phyloP scores from a whole-genome alignment of 2,888 invertebrate genomes.

The Ormyrus nitidulus region DNA sequence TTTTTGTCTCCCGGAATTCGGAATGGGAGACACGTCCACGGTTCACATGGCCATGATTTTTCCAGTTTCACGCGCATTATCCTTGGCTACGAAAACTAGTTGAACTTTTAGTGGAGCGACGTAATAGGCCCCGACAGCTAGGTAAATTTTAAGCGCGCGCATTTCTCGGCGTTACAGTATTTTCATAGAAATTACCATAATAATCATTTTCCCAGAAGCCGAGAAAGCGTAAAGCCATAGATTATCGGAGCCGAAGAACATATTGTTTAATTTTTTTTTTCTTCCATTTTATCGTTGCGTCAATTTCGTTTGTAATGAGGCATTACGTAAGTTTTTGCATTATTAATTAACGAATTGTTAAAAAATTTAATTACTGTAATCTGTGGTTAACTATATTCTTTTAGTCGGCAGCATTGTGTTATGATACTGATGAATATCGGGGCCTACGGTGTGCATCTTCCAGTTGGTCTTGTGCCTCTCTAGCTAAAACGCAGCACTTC shows the following conservation, averaged over 20 bases:
- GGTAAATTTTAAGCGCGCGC: constrained; percentile 7
- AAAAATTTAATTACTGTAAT: no score
- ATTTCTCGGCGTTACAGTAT: constrained; percentile 19
- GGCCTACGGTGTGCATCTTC: no score
- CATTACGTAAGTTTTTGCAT: no score
- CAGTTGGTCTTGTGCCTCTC: no score
- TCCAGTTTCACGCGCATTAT: constrained; percentile 12
- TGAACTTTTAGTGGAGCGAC: constrained; percentile 34
- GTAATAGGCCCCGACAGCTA: constrained; percentile 7
- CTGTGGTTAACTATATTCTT: no score
- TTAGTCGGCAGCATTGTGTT: no score
- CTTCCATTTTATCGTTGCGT: no score
- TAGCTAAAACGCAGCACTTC: no score
- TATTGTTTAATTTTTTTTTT: background rate
- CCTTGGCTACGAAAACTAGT: constrained; percentile 36
- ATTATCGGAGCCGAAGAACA: background rate
- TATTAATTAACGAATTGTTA: no score
- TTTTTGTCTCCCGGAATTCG: background rate
- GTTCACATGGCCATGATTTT: constrained; percentile 32
- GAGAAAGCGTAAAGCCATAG: constrained; percentile 1
- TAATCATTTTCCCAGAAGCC: constrained; percentile 15
- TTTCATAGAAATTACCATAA: constrained; percentile 26
- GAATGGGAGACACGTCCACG: constrained; percentile 9
- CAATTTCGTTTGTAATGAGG: no score
- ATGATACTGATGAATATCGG: no score